Base-by-base conservation (phyloP, 2,113 vertebrate genomes). In the Chloroceryle aenea region DNA sequence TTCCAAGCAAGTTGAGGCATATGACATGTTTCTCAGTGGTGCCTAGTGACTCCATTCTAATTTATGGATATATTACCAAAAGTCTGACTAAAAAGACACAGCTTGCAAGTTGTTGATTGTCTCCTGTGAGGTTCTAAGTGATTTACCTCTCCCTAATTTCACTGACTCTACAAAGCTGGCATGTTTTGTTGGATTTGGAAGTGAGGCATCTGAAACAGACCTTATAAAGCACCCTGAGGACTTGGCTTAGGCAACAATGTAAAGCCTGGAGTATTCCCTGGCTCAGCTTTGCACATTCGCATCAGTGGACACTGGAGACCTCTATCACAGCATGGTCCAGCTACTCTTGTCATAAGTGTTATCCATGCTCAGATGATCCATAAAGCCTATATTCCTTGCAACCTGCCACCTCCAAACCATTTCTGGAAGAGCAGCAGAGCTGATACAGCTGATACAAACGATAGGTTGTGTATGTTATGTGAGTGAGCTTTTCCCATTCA, bases 1-100 rank as follows among this genome's bases (percentile, higher is more conserved):
- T 93, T 91, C 56, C 36, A 78, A 78, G 53, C 30, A 62, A 74
- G 64, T 87, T 71, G 73, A 93, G 76, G 36, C 43, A 93, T 61
- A 94, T 78, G 63, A 86, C 50, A 58, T 66, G 22, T 90, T 92
- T 93, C 64, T 61, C 61, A 67, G 13, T 47, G 58, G 52, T 86
- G 82, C 25, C 43, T 69, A 59, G 47, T 81, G 72, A 11, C 20
- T 90, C 43, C 64, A 53, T 77, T 71, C 64, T 87, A 77, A 75
- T 38, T 78, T 92, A n/a, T 3, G 22, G 38, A 47, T 90, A 22
- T 6, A 22, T 67, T 75, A 87, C 38, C 53, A 83, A 75, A 93
- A 72, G 15, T 61, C 36, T 84, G 36, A 62, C 25, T 83, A 36
- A 84, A 81, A 90, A 61, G 34, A 7, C 42, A 59, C 80, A 71